Percentiles rank a stretch among this genome's conserved stretches.
These are phyloP conservation scores for Diuraphis noxia DNA, from an alignment of 1,140 invertebrate species.

Conservation along the genomic window DNA sequence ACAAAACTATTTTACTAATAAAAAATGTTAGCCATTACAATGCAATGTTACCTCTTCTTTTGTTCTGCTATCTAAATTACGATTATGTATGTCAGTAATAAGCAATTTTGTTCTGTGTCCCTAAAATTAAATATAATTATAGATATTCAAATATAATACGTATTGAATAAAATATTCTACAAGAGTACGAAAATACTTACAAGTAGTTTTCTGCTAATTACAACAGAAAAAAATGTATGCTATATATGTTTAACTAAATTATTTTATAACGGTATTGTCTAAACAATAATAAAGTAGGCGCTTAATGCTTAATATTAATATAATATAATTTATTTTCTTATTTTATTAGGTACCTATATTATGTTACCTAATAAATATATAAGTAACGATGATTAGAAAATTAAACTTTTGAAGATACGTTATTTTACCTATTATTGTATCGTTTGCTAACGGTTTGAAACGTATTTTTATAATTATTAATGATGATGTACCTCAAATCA, in stretches of 20 bases:
- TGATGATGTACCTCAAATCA: not conserved
- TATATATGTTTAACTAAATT: not conserved
- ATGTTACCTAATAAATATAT: too few species aligned
- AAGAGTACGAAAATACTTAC: not conserved
- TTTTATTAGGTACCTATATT: not conserved
- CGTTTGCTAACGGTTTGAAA: not conserved
- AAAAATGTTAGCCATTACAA: not conserved
- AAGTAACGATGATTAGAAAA: too few species aligned
- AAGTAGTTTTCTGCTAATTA: not conserved
- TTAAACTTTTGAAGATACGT: too few species aligned
- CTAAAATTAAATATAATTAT: not conserved
- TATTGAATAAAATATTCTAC: not conserved
- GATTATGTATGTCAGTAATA: not conserved
- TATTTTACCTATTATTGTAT: too few species aligned
- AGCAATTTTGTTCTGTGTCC: not conserved
- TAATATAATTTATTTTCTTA: not conserved
- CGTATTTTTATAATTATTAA: not conserved
- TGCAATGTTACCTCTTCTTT: not conserved
- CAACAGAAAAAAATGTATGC: not conserved
- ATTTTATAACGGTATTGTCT: not conserved
- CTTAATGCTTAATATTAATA: not conserved
- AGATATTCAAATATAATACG: not conserved
- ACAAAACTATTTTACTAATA: not conserved
- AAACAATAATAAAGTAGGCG: not conserved
- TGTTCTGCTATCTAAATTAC: not conserved